A percentile compares a stretch with the other conserved stretches of the same genome.
Evolutionary conservation across 2,888 invertebrate genomes (phyloP).

Genomic region (Incurvaria masculella): DNA sequence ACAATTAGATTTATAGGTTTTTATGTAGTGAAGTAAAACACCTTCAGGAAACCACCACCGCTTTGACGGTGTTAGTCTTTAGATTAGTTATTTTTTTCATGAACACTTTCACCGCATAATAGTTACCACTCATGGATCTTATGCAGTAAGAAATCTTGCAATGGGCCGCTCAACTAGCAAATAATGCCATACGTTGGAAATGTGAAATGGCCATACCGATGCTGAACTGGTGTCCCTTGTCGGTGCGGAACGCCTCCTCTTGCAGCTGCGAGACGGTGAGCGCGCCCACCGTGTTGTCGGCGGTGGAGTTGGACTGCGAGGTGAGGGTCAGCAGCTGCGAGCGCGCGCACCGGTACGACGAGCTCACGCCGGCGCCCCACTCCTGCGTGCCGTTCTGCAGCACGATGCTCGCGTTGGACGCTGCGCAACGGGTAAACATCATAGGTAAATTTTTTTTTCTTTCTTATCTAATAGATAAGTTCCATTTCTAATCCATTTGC

Average conservation of each 20-base stretch:
- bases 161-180: no score
- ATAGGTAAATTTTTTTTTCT: not conserved
- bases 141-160: no score
- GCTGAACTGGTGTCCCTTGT: constrained; percentile 55
- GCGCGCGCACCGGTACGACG: constrained; percentile 72
- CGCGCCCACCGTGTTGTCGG: constrained; percentile 31
- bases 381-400: constrained; percentile 46
- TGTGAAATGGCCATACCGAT: constrained; percentile 48
- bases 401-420: constrained; percentile 32
- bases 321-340: constrained; percentile 57
- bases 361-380: constrained; percentile 59
- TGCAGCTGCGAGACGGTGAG: constrained; percentile 63
- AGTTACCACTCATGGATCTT: no score
- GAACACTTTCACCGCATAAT: no score
- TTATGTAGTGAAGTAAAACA: no score
- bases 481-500: no score
- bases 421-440: not conserved
- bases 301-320: constrained; percentile 17
- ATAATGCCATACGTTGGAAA: no score
- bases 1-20: no score
- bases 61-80: no score
- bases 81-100: no score
- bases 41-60: no score
- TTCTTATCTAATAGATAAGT: no score
- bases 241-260: constrained; percentile 67